Percentiles rank a stretch among this genome's conserved stretches.
These are phyloP conservation scores for Tychaedon coryphoeus DNA, from an alignment of 2,113 vertebrate genomes.

Conservation along the genomic window DNA sequence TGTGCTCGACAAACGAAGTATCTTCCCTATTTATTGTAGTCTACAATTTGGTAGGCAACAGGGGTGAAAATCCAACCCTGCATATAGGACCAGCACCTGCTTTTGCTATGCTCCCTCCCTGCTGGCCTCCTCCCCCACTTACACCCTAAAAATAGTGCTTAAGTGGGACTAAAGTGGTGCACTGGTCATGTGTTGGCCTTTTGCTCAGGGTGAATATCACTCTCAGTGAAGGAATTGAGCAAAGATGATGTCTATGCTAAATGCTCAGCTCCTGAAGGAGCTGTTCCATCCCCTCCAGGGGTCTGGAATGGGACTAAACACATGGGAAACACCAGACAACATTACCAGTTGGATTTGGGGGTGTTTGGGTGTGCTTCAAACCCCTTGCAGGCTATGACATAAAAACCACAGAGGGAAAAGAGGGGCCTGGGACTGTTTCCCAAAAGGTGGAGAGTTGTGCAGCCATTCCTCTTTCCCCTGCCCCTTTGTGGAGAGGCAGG, in stretches of 20 bases:
- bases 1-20: neutral
- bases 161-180: conserved; percentile 50
- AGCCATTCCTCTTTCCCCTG: neutral
- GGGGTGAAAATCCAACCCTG: neutral
- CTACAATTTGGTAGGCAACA: neutral
- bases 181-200: conserved; percentile 46
- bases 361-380: neutral
- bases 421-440: neutral
- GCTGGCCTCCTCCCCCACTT: conserved; percentile 22
- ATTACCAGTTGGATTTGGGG: neutral
- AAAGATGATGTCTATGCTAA: neutral
- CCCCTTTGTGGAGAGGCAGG: neutral
- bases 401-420: neutral
- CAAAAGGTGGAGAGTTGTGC: neutral
- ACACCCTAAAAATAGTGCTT: conserved; percentile 54
- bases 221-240: neutral
- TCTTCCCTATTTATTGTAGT: neutral
- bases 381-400: neutral
- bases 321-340: neutral
- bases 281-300: neutral
- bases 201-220: neutral
- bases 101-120: conserved; percentile 8
- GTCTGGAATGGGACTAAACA: neutral
- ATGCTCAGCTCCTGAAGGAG: neutral
- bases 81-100: neutral